These are phyloP conservation scores for Pangasius mekongensis DNA, from an alignment of 2,797 vertebrate genomes.

Conservation along the genomic window DNA sequence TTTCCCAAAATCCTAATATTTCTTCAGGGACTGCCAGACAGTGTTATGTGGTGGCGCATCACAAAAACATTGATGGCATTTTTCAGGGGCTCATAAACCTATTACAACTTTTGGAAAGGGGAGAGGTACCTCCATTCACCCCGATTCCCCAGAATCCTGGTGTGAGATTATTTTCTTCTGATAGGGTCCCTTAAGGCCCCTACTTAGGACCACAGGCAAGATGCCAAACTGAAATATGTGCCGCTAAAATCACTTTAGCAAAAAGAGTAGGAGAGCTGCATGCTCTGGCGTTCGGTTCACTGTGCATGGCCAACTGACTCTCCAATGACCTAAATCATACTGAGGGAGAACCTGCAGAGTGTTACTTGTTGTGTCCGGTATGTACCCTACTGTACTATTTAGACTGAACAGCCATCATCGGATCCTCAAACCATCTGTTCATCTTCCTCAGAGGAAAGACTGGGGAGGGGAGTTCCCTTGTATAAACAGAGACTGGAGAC, in stretches of 20 bases:
- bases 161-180: background rate
- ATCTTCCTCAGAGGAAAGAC: background rate
- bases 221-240: background rate
- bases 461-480: background rate
- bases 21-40: background rate
- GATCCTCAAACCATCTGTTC: background rate
- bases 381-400: background rate
- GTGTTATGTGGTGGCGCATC: background rate
- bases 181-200: background rate
- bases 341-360: background rate
- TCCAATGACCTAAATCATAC: background rate
- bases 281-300: background rate
- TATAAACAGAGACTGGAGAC: background rate
- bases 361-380: slow-evolving; percentile 7
- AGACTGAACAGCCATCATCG: background rate
- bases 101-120: background rate
- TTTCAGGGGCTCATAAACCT: background rate
- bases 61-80: background rate
- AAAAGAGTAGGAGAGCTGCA: background rate
- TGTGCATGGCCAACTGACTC: background rate
- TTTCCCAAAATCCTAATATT: background rate
- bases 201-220: background rate
- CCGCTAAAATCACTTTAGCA: background rate
- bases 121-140: background rate
- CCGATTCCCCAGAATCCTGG: background rate